Percentiles rank a stretch among this genome's conserved stretches.
Conservation (phyloP, 2,113 vertebrate genomes). For the Dissostichus mawsoni region DNA sequence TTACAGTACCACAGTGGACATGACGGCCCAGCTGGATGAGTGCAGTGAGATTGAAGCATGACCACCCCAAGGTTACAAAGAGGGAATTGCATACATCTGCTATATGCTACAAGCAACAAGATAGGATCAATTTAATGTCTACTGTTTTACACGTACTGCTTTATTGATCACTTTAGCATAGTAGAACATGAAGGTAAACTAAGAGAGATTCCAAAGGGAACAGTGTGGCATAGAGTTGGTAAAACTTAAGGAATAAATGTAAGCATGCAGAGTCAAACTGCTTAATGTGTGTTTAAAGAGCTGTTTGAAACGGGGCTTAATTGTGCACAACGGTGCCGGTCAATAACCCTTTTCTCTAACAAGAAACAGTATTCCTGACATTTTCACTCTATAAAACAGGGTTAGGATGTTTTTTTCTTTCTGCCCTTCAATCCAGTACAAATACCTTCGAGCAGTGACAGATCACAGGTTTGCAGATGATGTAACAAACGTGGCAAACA, state of each 20-base stretch:
- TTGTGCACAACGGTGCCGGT: not conserved
- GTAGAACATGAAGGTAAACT: not conserved
- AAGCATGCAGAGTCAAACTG: not conserved
- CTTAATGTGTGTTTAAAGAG: slow-evolving; percentile 10
- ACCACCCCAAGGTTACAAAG: not conserved
- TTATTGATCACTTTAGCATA: slow-evolving; percentile 18
- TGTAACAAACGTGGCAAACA: not conserved
- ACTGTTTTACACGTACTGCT: not conserved
- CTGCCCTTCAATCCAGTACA: not conserved
- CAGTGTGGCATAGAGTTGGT: not conserved
- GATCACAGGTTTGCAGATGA: not conserved
- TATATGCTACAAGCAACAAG: slow-evolving; percentile 6
- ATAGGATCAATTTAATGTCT: slow-evolving; percentile 13
- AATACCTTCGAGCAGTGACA: not conserved
- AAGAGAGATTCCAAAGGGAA: not conserved
- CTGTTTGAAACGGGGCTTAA: not conserved
- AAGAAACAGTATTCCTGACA: not conserved
- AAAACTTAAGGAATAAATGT: slow-evolving; percentile 1
- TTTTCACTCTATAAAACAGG: not conserved
- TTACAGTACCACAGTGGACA: not conserved
- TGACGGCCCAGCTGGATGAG: slow-evolving; percentile 12
- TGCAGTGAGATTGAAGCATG: slow-evolving; percentile 1
- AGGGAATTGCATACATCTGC: slow-evolving; percentile 7
- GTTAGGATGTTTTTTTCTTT: not conserved
- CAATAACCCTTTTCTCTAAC: slow-evolving; percentile 13